Conservation (phyloP, 2,797 vertebrate species). For the Notoglanidium macrostoma region DNA sequence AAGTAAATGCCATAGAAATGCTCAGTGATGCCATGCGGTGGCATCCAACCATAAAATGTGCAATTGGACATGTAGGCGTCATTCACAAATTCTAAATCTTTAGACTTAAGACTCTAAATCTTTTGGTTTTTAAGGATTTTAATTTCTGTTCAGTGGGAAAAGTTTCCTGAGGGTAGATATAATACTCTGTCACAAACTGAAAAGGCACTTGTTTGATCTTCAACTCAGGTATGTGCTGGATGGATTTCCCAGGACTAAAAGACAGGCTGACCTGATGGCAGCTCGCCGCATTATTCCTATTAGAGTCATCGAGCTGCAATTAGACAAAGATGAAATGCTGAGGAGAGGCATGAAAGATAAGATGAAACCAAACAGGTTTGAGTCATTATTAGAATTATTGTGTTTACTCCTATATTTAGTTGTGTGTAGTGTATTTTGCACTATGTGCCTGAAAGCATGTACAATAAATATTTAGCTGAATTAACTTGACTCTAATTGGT, state of each 20-base stretch:
- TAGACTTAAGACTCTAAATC: too few relatives aligned
- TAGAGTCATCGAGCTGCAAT: constrained; percentile 83
- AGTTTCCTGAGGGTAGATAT: neutral
- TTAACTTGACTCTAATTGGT: neutral
- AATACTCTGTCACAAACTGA: neutral
- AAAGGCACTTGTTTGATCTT: constrained; percentile 21
- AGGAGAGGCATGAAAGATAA: constrained; percentile 82
- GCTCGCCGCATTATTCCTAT: constrained; percentile 83
- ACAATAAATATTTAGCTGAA: neutral
- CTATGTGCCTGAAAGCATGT: neutral
- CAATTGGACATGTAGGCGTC: neutral
- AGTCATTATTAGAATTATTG: neutral
- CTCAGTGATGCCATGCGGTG: neutral
- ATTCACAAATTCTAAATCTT: neutral
- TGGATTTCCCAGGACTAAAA: constrained; percentile 85
- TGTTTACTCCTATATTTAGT: neutral
- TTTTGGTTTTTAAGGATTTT: neutral
- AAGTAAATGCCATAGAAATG: neutral
- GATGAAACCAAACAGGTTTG: constrained; percentile 76
- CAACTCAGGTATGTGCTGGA: constrained; percentile 86
- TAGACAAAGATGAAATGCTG: constrained; percentile 83
- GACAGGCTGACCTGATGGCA: constrained; percentile 82
- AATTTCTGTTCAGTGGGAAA: neutral
- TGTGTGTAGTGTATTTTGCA: neutral
- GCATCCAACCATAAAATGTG: neutral